These are phyloP conservation scores for Drosophila willistoni DNA, from an alignment of 1,140 invertebrate genomes.

Conservation along the genomic window DNA sequence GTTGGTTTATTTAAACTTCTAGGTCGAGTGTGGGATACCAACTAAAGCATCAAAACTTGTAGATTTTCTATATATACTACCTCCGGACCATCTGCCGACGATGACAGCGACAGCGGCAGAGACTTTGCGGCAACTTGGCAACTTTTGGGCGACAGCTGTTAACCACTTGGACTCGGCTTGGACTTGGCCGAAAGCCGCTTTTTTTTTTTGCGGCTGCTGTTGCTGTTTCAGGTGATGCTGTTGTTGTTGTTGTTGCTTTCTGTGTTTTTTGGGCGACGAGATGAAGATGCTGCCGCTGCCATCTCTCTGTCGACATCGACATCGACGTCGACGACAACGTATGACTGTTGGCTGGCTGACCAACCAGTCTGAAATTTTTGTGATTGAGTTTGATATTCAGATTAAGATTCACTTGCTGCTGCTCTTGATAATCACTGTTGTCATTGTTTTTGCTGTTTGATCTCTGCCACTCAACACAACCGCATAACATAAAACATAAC, in stretches of 20 bases:
- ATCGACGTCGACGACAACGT: slow-evolving; percentile 15
- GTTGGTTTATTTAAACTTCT: slow-evolving; percentile 70
- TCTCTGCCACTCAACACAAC: slow-evolving; percentile 59
- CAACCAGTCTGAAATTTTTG: slow-evolving; percentile 37
- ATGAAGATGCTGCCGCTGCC: slow-evolving; percentile 42
- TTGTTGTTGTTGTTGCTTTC: slow-evolving; percentile 21
- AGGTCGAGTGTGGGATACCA: slow-evolving; percentile 83
- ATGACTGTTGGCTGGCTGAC: slow-evolving; percentile 29
- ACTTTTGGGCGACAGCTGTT: slow-evolving; percentile 74
- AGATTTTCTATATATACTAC: slow-evolving; percentile 83
- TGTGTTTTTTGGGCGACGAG: slow-evolving; percentile 28
- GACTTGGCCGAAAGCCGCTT: slow-evolving; percentile 46
- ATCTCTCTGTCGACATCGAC: slow-evolving; percentile 9
- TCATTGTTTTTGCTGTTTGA: slow-evolving; percentile 41
- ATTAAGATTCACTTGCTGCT: slow-evolving; percentile 29
- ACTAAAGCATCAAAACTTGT: slow-evolving; percentile 83
- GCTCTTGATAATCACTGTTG: slow-evolving; percentile 47
- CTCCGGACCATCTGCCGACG: slow-evolving; percentile 56
- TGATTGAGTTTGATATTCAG: slow-evolving; percentile 8
- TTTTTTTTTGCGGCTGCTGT: slow-evolving; percentile 13
- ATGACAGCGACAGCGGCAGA: slow-evolving; percentile 32
- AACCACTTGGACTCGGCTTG: slow-evolving; percentile 40
- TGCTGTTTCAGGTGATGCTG: background rate
- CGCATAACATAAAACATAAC: slow-evolving; percentile 56
- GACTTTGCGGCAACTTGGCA: slow-evolving; percentile 26